Evolutionary conservation across 2,113 vertebrate species (phyloP), one percentile per base, ranked within the genome.

Genomic region (Centropus bengalensis): DNA sequence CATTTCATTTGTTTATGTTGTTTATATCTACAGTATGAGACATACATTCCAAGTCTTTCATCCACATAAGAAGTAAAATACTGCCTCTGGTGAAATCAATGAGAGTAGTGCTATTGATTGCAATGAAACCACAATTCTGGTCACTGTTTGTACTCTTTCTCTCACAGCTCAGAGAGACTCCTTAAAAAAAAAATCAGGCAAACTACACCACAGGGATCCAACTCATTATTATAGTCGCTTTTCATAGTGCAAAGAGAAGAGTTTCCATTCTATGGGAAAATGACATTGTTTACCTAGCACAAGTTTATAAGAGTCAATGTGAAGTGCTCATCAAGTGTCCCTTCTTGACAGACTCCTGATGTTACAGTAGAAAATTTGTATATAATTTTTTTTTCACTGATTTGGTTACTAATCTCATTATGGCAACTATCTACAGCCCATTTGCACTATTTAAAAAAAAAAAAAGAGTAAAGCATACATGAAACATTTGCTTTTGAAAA

Each of bases 321-420:
- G 27, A 76, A 58, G n/a, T 15, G 26, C 3, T 69, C 22, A 45
- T 20, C 12, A 69, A 66, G 13, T 1, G 1, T 26, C 55, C n/a
- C n/a, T 33, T 32, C 55, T 79, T 33, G 11, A 59, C 23, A 60
- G 28, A 67, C 3, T 66, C 73, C 36, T 60, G 10, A 21, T 23
- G 10, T 23, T 62, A 66, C 27, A 22, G 9, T 6, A 28, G 8
- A 62, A 60, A 85, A 60, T 0, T 0, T 13, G 32, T 36, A 12
- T 17, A 2, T 19, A 2, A 26, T 23, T 49, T 71, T 80, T 47
- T 70, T 90, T 60, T 20, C 3, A 68, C 45, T 70, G 30, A 73
- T 54, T 91, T 64, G 14, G 17, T 82, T 76, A 64, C 7, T 66
- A 45, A 56, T 28, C 7, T 71, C 49, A 71, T 33, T 71, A 28